Evolutionary conservation across 2,797 vertebrate species (phyloP).

Genomic region (Crocodylus rhombifer): DNA sequence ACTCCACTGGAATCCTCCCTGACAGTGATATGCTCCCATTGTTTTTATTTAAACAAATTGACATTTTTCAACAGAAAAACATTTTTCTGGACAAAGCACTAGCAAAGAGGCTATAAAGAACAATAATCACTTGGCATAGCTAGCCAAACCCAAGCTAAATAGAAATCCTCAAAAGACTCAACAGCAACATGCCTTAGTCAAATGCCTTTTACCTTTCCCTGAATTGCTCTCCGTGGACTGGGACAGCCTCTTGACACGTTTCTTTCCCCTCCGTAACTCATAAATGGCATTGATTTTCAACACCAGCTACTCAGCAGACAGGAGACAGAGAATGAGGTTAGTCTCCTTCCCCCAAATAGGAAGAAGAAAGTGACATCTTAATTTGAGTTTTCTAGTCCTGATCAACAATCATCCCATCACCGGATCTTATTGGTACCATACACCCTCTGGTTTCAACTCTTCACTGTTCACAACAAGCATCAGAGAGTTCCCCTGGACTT

Average conservation of each 20-base stretch:
- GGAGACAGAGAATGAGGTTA: conserved; percentile 52
- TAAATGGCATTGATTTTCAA: conserved; percentile 95
- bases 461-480: background rate
- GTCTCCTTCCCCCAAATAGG: background rate
- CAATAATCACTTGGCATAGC: background rate
- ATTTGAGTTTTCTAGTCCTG: background rate
- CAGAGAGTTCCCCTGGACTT: background rate
- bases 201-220: conserved; percentile 88
- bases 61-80: conserved; percentile 31
- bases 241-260: conserved; percentile 93
- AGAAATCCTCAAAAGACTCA: background rate
- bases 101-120: background rate
- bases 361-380: background rate
- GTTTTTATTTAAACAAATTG: conserved; percentile 58
- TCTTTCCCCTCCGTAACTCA: conserved; percentile 94
- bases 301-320: conserved; percentile 88
- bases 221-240: conserved; percentile 93
- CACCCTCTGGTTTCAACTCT: background rate
- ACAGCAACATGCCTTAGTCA: background rate
- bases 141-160: background rate
- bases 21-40: conserved; percentile 25
- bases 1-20: conserved; percentile 29
- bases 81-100: conserved; percentile 8
- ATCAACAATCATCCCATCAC: fast-evolving
- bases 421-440: fast-evolving